These are phyloP conservation scores for Dicerorhinus sumatrensis DNA, from an alignment of 2,113 vertebrate genomes.

Conservation along the genomic window DNA sequence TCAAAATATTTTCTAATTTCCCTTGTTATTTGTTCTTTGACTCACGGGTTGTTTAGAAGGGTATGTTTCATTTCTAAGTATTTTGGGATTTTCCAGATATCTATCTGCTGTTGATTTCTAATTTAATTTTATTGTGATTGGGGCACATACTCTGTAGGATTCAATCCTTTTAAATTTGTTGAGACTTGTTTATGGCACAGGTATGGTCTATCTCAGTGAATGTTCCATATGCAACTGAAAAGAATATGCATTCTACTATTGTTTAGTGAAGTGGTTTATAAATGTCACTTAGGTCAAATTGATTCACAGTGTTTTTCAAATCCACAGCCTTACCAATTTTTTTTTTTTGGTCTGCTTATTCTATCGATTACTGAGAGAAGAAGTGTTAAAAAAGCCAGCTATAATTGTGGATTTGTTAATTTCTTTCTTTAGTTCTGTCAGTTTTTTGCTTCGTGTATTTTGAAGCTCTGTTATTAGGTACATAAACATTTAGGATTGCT, in stretches of 20 bases:
- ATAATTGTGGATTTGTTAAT: background rate
- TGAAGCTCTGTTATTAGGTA: background rate
- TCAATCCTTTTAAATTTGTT: conserved; percentile 10
- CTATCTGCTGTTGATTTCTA: background rate
- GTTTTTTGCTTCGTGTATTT: background rate
- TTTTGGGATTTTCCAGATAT: background rate
- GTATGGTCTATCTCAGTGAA: background rate
- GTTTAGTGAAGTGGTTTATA: background rate
- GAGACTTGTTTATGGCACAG: background rate
- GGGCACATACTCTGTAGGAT: background rate
- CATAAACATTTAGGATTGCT: background rate
- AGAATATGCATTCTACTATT: background rate
- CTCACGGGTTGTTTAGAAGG: background rate
- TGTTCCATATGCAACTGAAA: background rate
- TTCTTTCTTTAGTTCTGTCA: background rate
- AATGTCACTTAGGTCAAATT: background rate
- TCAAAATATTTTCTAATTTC: conserved; percentile 19
- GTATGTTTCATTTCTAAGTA: background rate
- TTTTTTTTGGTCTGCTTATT: background rate
- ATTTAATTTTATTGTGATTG: background rate
- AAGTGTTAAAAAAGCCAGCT: background rate
- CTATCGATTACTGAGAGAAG: background rate
- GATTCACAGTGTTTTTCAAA: background rate
- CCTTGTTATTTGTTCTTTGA: background rate
- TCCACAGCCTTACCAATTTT: background rate